Percentiles rank a stretch among this genome's conserved stretches.
Conservation (phyloP, 2,888 invertebrate species). For the Calephelis perditalis region DNA sequence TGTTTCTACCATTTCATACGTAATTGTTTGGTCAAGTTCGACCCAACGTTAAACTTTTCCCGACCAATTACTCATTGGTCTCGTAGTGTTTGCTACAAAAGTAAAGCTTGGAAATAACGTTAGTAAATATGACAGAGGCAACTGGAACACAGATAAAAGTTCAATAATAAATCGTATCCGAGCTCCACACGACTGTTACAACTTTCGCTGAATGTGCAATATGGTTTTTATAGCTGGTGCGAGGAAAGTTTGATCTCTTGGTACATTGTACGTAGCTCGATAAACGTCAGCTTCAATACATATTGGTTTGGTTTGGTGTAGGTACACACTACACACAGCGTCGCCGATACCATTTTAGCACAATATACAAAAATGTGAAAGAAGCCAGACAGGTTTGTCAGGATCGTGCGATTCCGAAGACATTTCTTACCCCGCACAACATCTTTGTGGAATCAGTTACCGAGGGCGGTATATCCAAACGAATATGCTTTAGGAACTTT, state of each 20-base stretch:
- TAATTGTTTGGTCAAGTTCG: not conserved
- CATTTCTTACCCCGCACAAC: too few species aligned
- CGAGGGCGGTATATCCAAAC: too few species aligned
- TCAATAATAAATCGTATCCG: slow-evolving; percentile 13
- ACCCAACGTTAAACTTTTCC: slow-evolving; percentile 1
- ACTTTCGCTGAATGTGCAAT: slow-evolving; percentile 9
- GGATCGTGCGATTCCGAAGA: too few species aligned
- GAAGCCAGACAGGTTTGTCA: too few species aligned
- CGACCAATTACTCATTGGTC: slow-evolving; percentile 1
- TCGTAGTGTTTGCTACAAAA: slow-evolving; percentile 9
- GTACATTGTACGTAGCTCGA: not conserved
- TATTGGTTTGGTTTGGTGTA: not conserved
- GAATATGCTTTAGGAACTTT: too few species aligned
- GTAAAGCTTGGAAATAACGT: slow-evolving; percentile 5
- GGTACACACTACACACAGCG: too few species aligned
- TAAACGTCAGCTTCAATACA: not conserved
- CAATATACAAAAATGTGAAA: too few species aligned
- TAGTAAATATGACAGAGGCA: slow-evolving; percentile 11
- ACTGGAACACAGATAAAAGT: slow-evolving; percentile 10
- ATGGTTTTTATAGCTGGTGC: slow-evolving; percentile 6
- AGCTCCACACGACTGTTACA: slow-evolving; percentile 1
- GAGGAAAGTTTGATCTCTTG: not conserved
- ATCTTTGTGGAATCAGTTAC: too few species aligned
- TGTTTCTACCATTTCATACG: slow-evolving; percentile 5
- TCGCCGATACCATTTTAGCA: too few species aligned